Conservation (phyloP, 2,888 invertebrate species). For the Sialis lutaria region DNA sequence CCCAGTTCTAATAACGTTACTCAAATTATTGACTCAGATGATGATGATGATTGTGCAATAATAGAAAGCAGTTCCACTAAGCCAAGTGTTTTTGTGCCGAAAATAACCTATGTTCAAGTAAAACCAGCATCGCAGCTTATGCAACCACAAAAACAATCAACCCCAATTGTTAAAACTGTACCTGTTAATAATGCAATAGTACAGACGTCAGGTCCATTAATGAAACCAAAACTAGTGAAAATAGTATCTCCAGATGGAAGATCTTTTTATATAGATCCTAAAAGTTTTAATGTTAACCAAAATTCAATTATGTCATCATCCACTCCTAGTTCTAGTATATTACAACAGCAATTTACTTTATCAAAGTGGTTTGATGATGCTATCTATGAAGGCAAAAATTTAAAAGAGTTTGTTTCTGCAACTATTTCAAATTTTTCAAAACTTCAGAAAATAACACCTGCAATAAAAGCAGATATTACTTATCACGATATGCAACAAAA, state of each 20-base stretch:
- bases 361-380: neutral
- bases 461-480: too few relatives aligned
- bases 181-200: too few relatives aligned
- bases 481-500: too few relatives aligned
- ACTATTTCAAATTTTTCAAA: too few relatives aligned
- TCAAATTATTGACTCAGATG: too few relatives aligned
- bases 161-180: too few relatives aligned
- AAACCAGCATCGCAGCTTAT: constrained; percentile 15
- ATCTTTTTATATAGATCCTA: constrained; percentile 2
- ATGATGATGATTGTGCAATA: neutral
- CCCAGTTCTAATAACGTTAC: neutral
- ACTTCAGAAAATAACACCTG: too few relatives aligned
- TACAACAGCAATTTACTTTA: neutral
- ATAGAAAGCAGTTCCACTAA: constrained; percentile 1
- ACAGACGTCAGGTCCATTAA: neutral
- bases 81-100: neutral
- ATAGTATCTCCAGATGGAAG: constrained; percentile 3
- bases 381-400: neutral
- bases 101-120: constrained; percentile 15
- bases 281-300: neutral
- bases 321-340: neutral
- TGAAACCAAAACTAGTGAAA: neutral
- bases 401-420: neutral
- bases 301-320: neutral
- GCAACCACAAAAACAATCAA: neutral